Base-by-base conservation (phyloP, 2,797 vertebrate genomes). In the Poeciliopsis paucimaculata region DNA sequence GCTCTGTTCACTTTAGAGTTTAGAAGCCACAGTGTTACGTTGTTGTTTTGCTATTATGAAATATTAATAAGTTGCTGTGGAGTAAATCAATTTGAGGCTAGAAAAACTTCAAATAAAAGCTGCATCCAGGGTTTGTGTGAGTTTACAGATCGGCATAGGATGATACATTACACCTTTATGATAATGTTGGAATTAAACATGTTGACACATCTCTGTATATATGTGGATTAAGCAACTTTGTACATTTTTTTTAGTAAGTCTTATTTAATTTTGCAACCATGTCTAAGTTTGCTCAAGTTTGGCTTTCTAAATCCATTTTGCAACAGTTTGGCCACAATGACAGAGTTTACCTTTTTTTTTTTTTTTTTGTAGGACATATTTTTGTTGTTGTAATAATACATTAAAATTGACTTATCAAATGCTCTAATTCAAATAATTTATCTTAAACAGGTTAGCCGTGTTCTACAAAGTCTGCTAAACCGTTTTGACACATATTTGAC, bases 1-100 rank as follows among this genome's bases (percentile, higher is more conserved):
- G 46, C 71, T 87, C 28, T 80, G 64, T 73, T 83, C 46, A 77
- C 68, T 70, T 78, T 39, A 28, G 16, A 78, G 73, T 75, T 84
- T 76, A 74, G 75, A 77, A 84, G 11, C 51, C 72, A 64, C 43
- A 53, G 43, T 71, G 68, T 15, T 45, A 1, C 62, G 55, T 64
- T 34, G 57, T 78, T 5, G 20, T 75, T 77, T 71, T 43, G 15
- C 26, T 31, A 20, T 71, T 43, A 71, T 72, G 9, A 72, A 64
- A 77, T 80, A 82, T 79, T 57, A 77, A 81, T 74, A 76, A 71
- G 53, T 62, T 18, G 36, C 76, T 39, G 10, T 39, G 46, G 64
- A 77, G 11, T 79, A 77, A 84, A 74, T 77, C 68, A 53, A 43
- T 84, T 51, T 77, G 28, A 45, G 66, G 47, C 43, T 46, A 28